These are phyloP conservation scores for Napeogenes inachia DNA, from an alignment of 2,888 invertebrate genomes.

Conservation along the genomic window DNA sequence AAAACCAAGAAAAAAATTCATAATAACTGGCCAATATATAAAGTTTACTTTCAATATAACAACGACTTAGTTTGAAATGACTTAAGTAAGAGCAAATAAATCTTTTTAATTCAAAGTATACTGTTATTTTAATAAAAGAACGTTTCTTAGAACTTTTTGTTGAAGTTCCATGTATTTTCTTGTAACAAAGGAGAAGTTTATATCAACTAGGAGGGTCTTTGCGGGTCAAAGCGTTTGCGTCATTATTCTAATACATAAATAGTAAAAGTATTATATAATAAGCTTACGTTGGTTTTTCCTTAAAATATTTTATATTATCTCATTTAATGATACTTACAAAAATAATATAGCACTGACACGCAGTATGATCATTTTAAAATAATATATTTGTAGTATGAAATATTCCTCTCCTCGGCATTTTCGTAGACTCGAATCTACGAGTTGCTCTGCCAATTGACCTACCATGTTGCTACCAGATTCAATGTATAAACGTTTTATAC, in stretches of 20 bases:
- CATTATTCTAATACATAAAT: constrained; percentile 2
- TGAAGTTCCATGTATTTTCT: constrained; percentile 6
- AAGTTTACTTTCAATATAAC: no score
- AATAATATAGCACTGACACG: no score
- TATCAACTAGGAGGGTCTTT: constrained; percentile 3
- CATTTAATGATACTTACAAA: no score
- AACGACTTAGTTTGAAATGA: not conserved
- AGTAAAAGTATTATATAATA: not conserved
- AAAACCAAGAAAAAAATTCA: not conserved
- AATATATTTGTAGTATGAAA: no score
- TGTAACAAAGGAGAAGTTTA: constrained; percentile 6
- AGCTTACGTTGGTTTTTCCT: not conserved
- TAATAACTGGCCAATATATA: not conserved
- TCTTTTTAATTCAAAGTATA: constrained; percentile 3
- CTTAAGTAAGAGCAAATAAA: not conserved
- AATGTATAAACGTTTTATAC: no score
- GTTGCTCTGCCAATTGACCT: no score
- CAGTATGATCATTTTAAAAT: no score
- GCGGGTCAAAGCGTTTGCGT: not conserved
- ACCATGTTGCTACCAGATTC: no score
- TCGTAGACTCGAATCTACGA: no score
- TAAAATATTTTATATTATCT: no score
- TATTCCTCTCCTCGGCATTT: no score
- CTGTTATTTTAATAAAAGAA: constrained; percentile 6
- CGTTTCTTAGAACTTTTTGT: constrained; percentile 6